Percentiles rank a stretch among this genome's conserved stretches.
phyloP scores from a whole-genome alignment of 2,113 vertebrate species.

The Rafetus swinhoei region DNA sequence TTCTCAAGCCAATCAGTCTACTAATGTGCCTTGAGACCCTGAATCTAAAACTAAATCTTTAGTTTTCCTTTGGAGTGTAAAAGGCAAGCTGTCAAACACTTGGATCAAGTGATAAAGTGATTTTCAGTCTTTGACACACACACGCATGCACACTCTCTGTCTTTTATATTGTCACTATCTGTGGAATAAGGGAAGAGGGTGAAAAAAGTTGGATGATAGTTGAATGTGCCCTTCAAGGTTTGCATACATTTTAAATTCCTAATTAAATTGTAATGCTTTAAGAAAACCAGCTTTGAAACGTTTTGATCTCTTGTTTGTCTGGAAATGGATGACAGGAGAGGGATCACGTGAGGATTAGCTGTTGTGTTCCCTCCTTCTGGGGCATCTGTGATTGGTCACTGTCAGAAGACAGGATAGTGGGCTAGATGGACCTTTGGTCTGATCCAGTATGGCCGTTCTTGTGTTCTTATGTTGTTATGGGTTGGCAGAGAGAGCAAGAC shows the following conservation, averaged over 20 bases:
- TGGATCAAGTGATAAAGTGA: background rate
- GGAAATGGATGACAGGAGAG: too few relatives aligned
- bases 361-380: too few relatives aligned
- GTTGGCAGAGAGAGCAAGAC: background rate
- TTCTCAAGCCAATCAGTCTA: background rate
- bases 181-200: background rate
- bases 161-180: background rate
- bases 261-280: background rate
- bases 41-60: background rate
- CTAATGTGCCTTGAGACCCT: background rate
- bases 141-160: too few relatives aligned
- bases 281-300: background rate
- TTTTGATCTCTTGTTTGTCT: background rate
- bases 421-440: too few relatives aligned
- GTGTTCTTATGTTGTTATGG: background rate
- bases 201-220: background rate
- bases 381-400: too few relatives aligned
- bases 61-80: background rate
- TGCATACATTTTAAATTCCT: background rate
- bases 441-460: too few relatives aligned
- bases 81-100: rapidly evolving
- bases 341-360: too few relatives aligned
- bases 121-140: background rate
- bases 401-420: too few relatives aligned
- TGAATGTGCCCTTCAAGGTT: background rate